Evolutionary conservation across 2,113 vertebrate species (phyloP).

Genomic region (Deroptyus accipitrinus): DNA sequence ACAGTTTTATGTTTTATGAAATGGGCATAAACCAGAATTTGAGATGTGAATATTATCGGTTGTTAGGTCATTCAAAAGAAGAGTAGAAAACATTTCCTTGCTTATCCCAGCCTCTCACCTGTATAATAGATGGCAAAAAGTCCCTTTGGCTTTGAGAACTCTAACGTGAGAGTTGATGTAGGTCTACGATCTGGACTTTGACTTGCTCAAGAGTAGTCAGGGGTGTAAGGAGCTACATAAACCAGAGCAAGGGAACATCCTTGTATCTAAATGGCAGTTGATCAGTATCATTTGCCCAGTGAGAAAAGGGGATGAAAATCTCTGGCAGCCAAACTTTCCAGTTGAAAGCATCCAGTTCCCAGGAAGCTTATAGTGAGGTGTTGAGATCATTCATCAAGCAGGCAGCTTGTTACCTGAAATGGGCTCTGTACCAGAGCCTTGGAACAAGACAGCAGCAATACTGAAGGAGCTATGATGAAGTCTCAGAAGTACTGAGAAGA

Average conservation of each 20-base stretch:
- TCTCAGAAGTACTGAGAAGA: neutral
- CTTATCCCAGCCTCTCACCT: neutral
- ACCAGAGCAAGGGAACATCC: neutral
- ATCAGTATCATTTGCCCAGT: neutral
- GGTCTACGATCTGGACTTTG: neutral
- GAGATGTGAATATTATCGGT: neutral
- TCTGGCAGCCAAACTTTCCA: neutral
- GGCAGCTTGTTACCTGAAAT: neutral
- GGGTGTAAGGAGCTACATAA: neutral
- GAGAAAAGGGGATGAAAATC: neutral
- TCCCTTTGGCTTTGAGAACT: neutral
- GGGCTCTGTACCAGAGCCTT: neutral
- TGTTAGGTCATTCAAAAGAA: neutral
- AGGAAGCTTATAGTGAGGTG: neutral
- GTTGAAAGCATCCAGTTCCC: neutral
- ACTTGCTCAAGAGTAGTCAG: neutral
- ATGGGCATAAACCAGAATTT: neutral
- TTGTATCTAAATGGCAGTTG: neutral
- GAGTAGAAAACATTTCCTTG: neutral
- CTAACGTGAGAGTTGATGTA: neutral
- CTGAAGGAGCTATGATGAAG: neutral
- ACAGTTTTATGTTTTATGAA: neutral
- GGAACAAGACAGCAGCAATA: neutral
- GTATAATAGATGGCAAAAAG: neutral
- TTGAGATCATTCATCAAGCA: neutral